Evolutionary conservation across 2,113 vertebrate species (phyloP), one percentile per base, ranked within the genome.

Genomic region (Jacana jacana): DNA sequence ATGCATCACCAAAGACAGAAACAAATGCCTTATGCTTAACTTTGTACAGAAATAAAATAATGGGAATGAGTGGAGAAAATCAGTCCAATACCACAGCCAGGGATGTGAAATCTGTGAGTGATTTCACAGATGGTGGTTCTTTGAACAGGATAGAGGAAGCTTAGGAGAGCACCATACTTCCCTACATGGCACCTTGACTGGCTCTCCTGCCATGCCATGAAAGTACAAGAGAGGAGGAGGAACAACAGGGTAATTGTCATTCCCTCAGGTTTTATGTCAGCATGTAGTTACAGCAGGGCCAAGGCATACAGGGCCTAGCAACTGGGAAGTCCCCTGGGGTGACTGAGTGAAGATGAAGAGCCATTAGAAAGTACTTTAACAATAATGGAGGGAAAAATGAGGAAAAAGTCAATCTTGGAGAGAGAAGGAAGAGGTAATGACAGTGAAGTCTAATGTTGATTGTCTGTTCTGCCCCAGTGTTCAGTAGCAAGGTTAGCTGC

Each of bases 171-270:
- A 13, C 5, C 60, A 7, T 44, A 5, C 11, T 11, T 58, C 23
- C 51, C 6, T 23, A 22, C 14, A 6, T 46, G 68, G 31, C 23
- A 9, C 39, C 30, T 4, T 17, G 42, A 13, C 18, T 3, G 19
- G 12, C 28, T 55, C 7, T 76, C 22, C n/a, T 4, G 5, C 35
- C 10, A 23, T 13, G 13, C 49, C 1, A 0, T 35, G 42, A 1
- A 51, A n/a, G 39, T 6, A 4, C 1, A 3, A 33, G 75, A n/a
- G 35, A 48, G 46, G 15, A 65, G 4, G 12, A 54, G 4, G 20
- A 83, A 1, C 3, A 13, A 51, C 20, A 23, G 13, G 6, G 35
- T 33, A 60, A 4, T 2, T 44, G 40, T 18, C 6, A 0, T 7
- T 71, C 25, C 5, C 66, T 61, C 6, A 3, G 54, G 19, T 11